Evolutionary conservation across 2,113 vertebrate species (phyloP).

Genomic region (Ophiodon elongatus): DNA sequence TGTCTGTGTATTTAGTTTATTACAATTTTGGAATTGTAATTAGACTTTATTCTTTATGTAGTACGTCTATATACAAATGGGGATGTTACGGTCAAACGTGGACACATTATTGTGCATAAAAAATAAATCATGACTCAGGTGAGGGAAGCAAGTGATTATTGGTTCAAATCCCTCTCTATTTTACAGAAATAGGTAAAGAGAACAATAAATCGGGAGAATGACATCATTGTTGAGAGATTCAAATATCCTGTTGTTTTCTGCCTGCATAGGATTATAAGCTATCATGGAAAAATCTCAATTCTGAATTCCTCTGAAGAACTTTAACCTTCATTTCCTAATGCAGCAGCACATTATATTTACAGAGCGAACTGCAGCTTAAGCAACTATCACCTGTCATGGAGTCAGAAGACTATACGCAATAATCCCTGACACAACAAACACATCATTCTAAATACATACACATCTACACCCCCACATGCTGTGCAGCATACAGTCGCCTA

Average conservation of each 20-base stretch:
- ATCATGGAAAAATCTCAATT: neutral
- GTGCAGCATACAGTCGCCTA: constrained; percentile 40
- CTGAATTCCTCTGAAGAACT: neutral
- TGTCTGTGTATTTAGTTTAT: neutral
- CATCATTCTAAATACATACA: constrained; percentile 41
- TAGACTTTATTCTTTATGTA: neutral
- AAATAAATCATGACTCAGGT: neutral
- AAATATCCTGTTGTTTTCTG: neutral
- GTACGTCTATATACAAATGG: neutral
- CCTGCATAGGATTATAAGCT: neutral
- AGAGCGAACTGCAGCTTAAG: constrained; percentile 1
- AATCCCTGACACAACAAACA: constrained; percentile 46
- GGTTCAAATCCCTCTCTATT: neutral
- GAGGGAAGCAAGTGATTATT: neutral
- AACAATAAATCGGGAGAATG: neutral
- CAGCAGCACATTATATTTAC: constrained; percentile 19
- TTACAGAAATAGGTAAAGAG: neutral
- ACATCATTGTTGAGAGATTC: neutral
- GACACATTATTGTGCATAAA: neutral
- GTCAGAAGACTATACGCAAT: constrained; percentile 29
- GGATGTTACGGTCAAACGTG: neutral
- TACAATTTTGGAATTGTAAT: neutral
- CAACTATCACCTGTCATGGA: constrained; percentile 18
- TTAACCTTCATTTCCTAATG: constrained; percentile 13
- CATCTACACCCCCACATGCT: constrained; percentile 40